Evolutionary conservation across 92 coral and sea anemone species (phyloP).

Genomic region (Phymanthus crucifer): DNA sequence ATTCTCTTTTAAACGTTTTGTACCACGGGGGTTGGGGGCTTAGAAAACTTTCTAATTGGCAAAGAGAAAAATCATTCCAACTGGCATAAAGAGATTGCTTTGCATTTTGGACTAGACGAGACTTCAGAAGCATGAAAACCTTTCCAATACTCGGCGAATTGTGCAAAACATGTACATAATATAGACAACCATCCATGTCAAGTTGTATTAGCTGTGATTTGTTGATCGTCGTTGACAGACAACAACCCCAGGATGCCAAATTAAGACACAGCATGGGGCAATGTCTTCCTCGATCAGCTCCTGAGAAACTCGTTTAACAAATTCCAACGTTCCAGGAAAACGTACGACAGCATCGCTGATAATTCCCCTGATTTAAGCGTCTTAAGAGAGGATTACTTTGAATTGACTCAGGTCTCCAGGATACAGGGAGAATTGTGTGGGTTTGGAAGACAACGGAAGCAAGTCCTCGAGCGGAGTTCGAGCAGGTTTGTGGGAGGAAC

Average conservation of each 20-base stretch:
- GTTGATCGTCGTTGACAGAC: not conserved
- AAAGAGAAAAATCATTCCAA: too few species aligned
- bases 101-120: too few species aligned
- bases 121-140: too few species aligned
- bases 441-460: not conserved
- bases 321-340: not conserved
- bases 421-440: not conserved
- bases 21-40: too few species aligned
- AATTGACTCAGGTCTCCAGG: not conserved
- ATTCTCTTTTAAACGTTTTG: too few species aligned
- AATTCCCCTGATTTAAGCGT: not conserved
- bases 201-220: not conserved
- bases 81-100: too few species aligned
- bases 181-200: not conserved
- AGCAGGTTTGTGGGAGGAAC: not conserved
- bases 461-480: not conserved
- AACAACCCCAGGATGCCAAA: not conserved
- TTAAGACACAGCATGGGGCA: not conserved
- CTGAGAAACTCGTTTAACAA: conserved; percentile 2
- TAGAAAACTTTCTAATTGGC: too few species aligned
- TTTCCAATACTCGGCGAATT: too few species aligned
- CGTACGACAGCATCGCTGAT: not conserved
- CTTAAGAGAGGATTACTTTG: not conserved
- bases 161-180: not conserved
- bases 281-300: not conserved